phyloP scores from a whole-genome alignment of 1,140 invertebrate genomes.

The Ceratosolen solmsi region DNA sequence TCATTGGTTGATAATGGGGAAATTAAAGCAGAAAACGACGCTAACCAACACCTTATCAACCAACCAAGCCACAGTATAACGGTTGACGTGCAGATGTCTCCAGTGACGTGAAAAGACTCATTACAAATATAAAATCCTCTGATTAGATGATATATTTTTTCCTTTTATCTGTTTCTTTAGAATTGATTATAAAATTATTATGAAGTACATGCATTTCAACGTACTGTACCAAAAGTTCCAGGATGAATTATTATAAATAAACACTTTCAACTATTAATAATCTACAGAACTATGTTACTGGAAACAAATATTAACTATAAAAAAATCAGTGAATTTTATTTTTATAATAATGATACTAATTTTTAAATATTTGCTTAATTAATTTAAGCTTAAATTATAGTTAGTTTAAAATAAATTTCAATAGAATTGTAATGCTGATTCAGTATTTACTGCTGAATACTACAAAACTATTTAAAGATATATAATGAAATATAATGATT shows the following conservation, averaged over 20 bases:
- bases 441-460: too few relatives aligned
- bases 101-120: constrained; percentile 23
- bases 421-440: too few relatives aligned
- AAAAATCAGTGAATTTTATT: too few relatives aligned
- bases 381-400: too few relatives aligned
- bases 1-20: constrained; percentile 18
- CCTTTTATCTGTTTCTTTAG: background rate
- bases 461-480: too few relatives aligned
- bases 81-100: constrained; percentile 43
- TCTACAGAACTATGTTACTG: background rate
- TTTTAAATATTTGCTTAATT: too few relatives aligned
- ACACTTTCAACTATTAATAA: background rate
- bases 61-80: constrained; percentile 55
- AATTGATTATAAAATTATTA: constrained; percentile 1
- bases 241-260: constrained; percentile 2
- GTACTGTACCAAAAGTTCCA: constrained; percentile 4
- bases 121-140: background rate
- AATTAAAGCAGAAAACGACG: constrained; percentile 35
- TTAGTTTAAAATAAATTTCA: too few relatives aligned
- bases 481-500: too few relatives aligned
- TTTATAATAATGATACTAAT: too few relatives aligned
- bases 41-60: constrained; percentile 64
- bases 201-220: constrained; percentile 30
- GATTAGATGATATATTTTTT: background rate
- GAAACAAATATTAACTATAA: background rate